Percentiles rank a stretch among this genome's conserved stretches.
Evolutionary conservation across 1,140 invertebrate species (phyloP).

Genomic region (Coenobita brevimanus): DNA sequence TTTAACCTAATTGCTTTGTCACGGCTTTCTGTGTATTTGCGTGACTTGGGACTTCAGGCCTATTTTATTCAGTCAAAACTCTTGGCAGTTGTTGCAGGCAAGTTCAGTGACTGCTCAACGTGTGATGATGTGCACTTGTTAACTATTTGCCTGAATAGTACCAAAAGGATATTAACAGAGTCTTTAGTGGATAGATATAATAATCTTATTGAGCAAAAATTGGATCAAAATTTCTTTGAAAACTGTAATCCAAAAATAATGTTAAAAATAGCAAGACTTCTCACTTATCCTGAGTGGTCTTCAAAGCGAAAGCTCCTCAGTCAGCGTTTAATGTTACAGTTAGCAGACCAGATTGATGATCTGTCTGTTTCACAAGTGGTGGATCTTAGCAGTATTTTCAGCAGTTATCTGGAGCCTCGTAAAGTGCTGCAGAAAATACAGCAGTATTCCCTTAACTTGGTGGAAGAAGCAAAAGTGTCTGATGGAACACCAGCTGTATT

Average conservation of each 20-base stretch:
- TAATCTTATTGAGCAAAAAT: slow-evolving; percentile 12
- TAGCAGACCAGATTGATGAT: not conserved
- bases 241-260: slow-evolving; percentile 33
- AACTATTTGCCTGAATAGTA: slow-evolving; percentile 44
- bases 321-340: slow-evolving; percentile 20
- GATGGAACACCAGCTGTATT: slow-evolving; percentile 9
- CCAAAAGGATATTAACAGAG: slow-evolving; percentile 37
- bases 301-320: not conserved
- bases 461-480: not conserved
- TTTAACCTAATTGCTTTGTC: slow-evolving; percentile 45
- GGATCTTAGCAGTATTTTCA: slow-evolving; percentile 35
- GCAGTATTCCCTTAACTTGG: not conserved
- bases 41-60: slow-evolving; percentile 35
- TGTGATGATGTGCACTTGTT: slow-evolving; percentile 44
- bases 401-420: slow-evolving; percentile 24
- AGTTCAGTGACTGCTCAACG: slow-evolving; percentile 14
- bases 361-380: slow-evolving; percentile 26
- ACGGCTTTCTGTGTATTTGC: slow-evolving; percentile 44
- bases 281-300: slow-evolving; percentile 24
- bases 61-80: slow-evolving; percentile 49
- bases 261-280: slow-evolving; percentile 39
- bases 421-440: slow-evolving; percentile 27
- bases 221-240: slow-evolving; percentile 25
- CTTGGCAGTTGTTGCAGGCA: not conserved
- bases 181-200: slow-evolving; percentile 24